These are phyloP conservation scores for Leucoraja erinaceus DNA, from an alignment of 2,113 vertebrate species.

Conservation along the genomic window DNA sequence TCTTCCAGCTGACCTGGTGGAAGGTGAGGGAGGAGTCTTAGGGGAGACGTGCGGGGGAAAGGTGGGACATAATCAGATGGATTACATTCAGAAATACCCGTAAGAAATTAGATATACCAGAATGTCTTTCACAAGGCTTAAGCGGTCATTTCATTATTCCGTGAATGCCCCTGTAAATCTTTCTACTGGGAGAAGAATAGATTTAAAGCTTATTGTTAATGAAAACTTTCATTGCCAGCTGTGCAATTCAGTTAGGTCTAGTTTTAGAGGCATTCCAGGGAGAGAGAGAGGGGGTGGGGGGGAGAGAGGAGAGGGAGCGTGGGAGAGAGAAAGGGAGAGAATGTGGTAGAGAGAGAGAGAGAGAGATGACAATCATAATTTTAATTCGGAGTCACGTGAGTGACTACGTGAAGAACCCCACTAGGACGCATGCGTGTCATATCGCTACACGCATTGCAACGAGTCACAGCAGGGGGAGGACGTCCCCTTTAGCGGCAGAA, in stretches of 20 bases:
- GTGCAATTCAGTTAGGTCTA: background rate
- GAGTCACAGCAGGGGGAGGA: too few relatives aligned
- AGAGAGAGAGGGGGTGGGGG: too few relatives aligned
- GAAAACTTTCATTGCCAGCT: background rate
- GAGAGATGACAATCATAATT: too few relatives aligned
- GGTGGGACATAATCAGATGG: background rate
- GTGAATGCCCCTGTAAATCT: background rate
- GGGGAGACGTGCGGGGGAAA: background rate
- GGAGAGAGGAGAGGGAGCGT: background rate
- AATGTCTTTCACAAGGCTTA: background rate
- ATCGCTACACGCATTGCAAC: too few relatives aligned
- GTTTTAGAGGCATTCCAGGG: background rate
- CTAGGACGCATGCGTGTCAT: too few relatives aligned
- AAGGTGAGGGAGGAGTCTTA: background rate
- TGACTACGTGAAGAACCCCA: too few relatives aligned
- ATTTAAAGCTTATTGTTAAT: slow-evolving; percentile 14
- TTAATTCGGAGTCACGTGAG: too few relatives aligned
- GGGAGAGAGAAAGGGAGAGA: too few relatives aligned
- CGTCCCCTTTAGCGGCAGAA: too few relatives aligned
- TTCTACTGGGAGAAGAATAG: background rate
- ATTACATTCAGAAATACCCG: background rate
- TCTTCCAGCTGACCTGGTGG: background rate
- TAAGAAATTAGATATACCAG: background rate
- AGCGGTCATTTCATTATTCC: background rate
- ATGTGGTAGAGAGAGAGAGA: too few relatives aligned